Evolutionary conservation across 37 sponge, comb jelly and placozoan genomes (phyloP), one percentile per base, ranked within the genome.

Genomic region (Eunapius fragilis): DNA sequence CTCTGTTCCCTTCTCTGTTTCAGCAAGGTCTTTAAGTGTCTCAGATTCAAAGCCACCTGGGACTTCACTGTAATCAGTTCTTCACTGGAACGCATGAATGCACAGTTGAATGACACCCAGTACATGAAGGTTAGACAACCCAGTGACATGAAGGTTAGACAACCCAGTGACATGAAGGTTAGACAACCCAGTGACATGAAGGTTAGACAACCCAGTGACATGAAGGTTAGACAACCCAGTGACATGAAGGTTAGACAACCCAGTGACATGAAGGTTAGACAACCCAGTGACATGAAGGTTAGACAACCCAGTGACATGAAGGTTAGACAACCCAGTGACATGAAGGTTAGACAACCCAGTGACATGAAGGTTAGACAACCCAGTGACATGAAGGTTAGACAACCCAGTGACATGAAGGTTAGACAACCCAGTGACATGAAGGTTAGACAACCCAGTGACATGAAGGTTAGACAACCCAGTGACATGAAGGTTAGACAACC

Each of bases 1-100:
- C 85, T 67, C 24, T 85, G n/a, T 34, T 85, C 85, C 23, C 75
- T 76, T 11, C 35, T 68, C 31, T 70, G 31, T 68, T 37, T 68
- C 23, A 85, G 22, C 32, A 26, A n/a, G 24, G 68, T 19, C 45
- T 85, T 77, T 19, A 85, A 27, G 25, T 36, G 75, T 33, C 77
- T 58, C 24, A 85, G 22, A 33, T 25, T 37, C 38, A 69, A 33
- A 23, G 31, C 30, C 77, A 85, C 27, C 25, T 31, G 2, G 67
- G 30, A 70, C 33, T 69, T 85, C 35, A 26, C 3, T 10, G 77
- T 11, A 32, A 2, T 0, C 58, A 85, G 28, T 13, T 82, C 36
- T 38, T 82, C 70, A 70, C 83, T 82, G 83, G 14, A 48, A 10
- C 7, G 0, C 26, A 24, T 33, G 30, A 41, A 81, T 5, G 33